phyloP scores from a whole-genome alignment of 2,113 vertebrate species.

The Dendropsophus ebraccatus region DNA sequence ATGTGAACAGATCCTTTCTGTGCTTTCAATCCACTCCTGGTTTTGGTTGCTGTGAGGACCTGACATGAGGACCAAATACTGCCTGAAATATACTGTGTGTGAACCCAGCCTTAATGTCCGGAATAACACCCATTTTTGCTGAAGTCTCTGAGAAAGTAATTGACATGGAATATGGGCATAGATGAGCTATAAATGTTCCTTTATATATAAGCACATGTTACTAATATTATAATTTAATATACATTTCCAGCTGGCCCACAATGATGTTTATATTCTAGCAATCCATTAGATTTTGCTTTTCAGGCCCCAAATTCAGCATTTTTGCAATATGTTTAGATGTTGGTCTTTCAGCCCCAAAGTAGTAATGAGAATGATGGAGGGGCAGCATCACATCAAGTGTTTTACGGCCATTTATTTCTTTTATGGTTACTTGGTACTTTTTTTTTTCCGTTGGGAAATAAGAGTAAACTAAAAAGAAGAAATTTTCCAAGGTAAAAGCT shows the following conservation, averaged over 20 bases:
- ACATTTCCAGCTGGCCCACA: background rate
- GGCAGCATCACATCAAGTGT: background rate
- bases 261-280: background rate
- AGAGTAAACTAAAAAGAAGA: background rate
- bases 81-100: too few relatives aligned
- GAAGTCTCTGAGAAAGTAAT: background rate
- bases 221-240: background rate
- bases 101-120: too few relatives aligned
- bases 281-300: background rate
- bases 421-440: background rate
- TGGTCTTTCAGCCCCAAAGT: background rate
- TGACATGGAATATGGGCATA: background rate
- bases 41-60: too few relatives aligned
- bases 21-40: too few relatives aligned
- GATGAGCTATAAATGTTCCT: too few relatives aligned
- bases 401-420: background rate
- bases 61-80: too few relatives aligned
- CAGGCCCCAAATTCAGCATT: background rate
- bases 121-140: background rate
- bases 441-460: conserved; percentile 5
- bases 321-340: background rate
- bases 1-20: too few relatives aligned
- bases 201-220: background rate
- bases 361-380: background rate
- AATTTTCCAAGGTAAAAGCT: background rate